These are phyloP conservation scores for Marmota monax DNA, from an alignment of 2,113 vertebrate species.

Conservation along the genomic window DNA sequence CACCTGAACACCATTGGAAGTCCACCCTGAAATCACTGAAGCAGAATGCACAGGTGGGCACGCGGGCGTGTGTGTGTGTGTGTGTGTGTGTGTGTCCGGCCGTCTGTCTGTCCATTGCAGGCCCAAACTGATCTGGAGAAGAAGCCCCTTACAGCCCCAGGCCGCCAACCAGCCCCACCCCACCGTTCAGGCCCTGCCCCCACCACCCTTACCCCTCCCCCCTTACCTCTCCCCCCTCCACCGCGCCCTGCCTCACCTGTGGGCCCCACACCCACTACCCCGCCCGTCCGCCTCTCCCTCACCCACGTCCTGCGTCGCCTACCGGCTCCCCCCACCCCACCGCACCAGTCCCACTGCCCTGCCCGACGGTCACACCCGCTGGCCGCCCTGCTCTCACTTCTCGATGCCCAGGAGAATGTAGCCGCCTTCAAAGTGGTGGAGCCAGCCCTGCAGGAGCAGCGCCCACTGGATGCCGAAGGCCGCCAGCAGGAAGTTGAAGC, in stretches of 20 bases:
- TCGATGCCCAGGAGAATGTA: conserved; percentile 93
- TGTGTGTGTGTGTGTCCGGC: too few species aligned
- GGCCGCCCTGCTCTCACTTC: conserved; percentile 86
- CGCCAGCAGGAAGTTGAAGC: conserved; percentile 97
- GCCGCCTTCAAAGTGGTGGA: conserved; percentile 89
- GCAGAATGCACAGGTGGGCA: too few species aligned
- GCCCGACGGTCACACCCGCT: background rate
- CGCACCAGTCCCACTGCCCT: accelerated
- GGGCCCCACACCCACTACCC: background rate
- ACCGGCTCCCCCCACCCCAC: too few species aligned
- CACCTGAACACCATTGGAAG: background rate
- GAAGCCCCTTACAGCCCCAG: too few species aligned
- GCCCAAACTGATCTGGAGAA: accelerated
- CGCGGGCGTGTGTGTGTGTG: too few species aligned
- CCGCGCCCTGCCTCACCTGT: too few species aligned
- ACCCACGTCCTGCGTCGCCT: background rate
- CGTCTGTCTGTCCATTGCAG: background rate
- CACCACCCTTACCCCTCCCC: accelerated
- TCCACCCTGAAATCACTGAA: background rate
- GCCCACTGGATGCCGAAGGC: conserved; percentile 98
- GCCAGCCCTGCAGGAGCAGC: conserved; percentile 98
- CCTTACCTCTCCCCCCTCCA: accelerated
- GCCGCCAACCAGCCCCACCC: accelerated
- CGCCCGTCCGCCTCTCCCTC: accelerated
- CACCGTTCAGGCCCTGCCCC: background rate